A percentile compares a stretch with the other conserved stretches of the same genome.
These are phyloP conservation scores for Myotis yumanensis DNA, from an alignment of 2,113 vertebrate species.

Conservation along the genomic window DNA sequence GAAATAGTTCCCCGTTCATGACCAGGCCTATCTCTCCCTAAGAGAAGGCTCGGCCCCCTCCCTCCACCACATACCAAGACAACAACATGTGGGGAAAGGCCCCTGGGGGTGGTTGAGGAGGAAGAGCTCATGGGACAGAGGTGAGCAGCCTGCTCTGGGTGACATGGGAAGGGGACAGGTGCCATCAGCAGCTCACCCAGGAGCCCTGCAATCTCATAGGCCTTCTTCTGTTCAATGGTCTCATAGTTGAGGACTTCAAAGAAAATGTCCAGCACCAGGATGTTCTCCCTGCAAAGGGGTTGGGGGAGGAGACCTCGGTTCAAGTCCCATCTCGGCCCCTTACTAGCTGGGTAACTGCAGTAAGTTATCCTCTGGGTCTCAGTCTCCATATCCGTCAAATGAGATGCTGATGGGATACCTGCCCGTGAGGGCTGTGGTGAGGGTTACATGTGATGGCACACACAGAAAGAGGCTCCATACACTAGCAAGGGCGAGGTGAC, in stretches of 20 bases:
- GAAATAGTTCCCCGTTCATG: background rate
- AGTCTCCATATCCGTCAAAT: background rate
- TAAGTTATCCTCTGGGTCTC: background rate
- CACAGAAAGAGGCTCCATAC: background rate
- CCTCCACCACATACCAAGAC: background rate
- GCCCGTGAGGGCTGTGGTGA: background rate
- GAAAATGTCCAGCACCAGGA: constrained; percentile 98
- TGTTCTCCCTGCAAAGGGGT: constrained; percentile 92
- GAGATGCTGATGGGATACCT: constrained; percentile 29
- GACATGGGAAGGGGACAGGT: constrained; percentile 6
- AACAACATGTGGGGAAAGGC: background rate
- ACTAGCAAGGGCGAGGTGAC: background rate
- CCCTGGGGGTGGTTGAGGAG: background rate
- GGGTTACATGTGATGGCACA: background rate
- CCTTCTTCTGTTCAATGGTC: constrained; percentile 99
- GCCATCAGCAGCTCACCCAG: constrained; percentile 88
- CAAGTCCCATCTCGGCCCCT: constrained; percentile 51
- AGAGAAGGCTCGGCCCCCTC: background rate
- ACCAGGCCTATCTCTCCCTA: background rate
- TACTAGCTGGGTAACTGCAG: constrained; percentile 6
- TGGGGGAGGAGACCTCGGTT: constrained; percentile 41
- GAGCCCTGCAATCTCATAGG: constrained; percentile 96
- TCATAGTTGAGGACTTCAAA: constrained; percentile 99
- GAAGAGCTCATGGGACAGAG: background rate
- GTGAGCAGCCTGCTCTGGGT: background rate